phyloP scores from a whole-genome alignment of 2,113 vertebrate genomes.

The Condylura cristata region DNA sequence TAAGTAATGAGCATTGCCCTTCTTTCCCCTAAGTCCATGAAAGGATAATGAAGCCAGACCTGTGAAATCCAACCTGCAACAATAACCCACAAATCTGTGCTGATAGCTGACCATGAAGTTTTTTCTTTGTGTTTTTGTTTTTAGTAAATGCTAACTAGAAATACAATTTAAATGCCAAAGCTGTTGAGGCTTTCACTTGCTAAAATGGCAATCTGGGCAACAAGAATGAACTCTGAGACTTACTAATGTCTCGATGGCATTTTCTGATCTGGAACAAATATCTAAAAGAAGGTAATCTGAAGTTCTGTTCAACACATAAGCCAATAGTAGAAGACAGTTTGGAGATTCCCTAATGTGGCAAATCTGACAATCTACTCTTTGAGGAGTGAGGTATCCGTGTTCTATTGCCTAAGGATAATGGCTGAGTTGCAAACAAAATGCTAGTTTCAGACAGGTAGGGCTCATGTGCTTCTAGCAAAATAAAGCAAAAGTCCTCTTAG shows the following conservation, averaged over 20 bases:
- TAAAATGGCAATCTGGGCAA: background rate
- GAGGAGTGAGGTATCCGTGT: background rate
- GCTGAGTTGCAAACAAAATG: background rate
- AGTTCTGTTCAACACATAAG: background rate
- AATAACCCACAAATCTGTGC: background rate
- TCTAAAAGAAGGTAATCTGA: background rate
- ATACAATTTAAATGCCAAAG: background rate
- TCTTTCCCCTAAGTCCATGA: conserved; percentile 40
- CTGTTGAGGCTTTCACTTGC: background rate
- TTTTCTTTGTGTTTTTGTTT: too few species aligned
- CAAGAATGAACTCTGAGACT: background rate
- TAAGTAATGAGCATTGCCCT: background rate
- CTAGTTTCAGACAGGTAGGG: background rate
- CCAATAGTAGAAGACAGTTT: background rate
- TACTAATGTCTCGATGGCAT: background rate
- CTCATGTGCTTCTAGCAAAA: background rate
- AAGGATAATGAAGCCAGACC: background rate
- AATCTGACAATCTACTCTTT: background rate
- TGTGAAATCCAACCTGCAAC: background rate
- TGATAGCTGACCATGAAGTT: background rate
- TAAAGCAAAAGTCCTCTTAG: background rate
- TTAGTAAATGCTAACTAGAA: background rate
- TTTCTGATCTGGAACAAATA: background rate
- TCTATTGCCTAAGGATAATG: background rate
- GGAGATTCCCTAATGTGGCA: background rate